Base-by-base conservation (phyloP, 2,113 vertebrate species). In the Atlantisia rogersi region DNA sequence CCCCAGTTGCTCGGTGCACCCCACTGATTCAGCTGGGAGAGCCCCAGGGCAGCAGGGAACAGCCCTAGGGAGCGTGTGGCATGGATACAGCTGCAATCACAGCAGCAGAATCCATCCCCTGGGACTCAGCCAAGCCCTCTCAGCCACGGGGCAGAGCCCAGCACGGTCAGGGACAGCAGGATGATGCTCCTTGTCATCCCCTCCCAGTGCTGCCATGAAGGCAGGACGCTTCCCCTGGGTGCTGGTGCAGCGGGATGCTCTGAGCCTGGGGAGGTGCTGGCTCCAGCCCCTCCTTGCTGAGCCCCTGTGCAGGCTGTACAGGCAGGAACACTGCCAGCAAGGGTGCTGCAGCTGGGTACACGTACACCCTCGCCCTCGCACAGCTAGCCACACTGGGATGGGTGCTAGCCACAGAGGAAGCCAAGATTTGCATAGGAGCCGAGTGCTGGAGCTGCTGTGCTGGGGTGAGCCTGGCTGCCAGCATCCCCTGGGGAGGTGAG, bases 381-480 rank as follows among this genome's bases (percentile, higher is more conserved):
- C 18, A 24, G 63, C 5, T 11, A 39, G 78, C 35, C 58, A 39
- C 6, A 5, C 48, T 5, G 2, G 1, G 18, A 32, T 2, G 0
- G 35, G 56, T 5, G 42, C 65, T 86, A 0, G 12, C 55, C 26
- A 0, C 16, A 13, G 69, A 70, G 90, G 85, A 94, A 73, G 60
- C 48, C 1, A 1, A 82, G 64, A 91, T 92, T 97, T 96, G 94
- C 93, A 73, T 81, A 70, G 3, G 60, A 73, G 20, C 12, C 12
- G 9, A 79, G 42, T 2, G 29, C 58, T 37, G 16, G 59, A 52
- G 53, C 29, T 44, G 79, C 22, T 17, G 15, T 3, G 12, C 7
- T 3, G 4, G 50, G 14, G 53, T 44, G 37, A 71, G 22, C 21
- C 4, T 3, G 53, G 28, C 73, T 35, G 2, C 62, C 50, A 16